Percentiles rank a stretch among this genome's conserved stretches.
These are phyloP conservation scores for Hirtodrosophila confusa DNA, from an alignment of 2,888 invertebrate species.

Conservation along the genomic window DNA sequence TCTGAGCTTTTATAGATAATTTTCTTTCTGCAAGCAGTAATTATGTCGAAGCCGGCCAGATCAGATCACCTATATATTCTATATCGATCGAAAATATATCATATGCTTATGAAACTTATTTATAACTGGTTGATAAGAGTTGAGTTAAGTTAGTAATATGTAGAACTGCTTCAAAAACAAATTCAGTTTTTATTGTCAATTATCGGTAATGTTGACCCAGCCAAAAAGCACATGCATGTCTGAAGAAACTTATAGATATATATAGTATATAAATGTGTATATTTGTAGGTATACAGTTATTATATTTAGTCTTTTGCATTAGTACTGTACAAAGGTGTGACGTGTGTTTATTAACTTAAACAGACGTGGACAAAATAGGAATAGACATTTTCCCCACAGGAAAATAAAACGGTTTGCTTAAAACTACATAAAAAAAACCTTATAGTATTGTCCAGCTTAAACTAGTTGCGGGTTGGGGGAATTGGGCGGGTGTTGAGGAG, in stretches of 20 bases:
- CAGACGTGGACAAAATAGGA: conserved; percentile 4
- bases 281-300: conserved; percentile 7
- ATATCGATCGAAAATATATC: no score
- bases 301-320: conserved; percentile 32
- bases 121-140: no score
- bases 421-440: conserved; percentile 20
- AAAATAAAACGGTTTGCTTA: conserved; percentile 9
- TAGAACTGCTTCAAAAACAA: conserved; percentile 12
- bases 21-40: no score
- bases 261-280: conserved; percentile 9
- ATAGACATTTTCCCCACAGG: conserved; percentile 1
- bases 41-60: no score
- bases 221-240: conserved; percentile 54
- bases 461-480: conserved; percentile 2
- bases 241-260: conserved; percentile 17
- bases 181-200: conserved; percentile 39
- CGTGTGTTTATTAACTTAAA: conserved; percentile 13
- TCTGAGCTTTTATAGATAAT: no score
- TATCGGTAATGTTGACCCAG: conserved; percentile 39
- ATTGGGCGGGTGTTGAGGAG: not conserved
- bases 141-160: not conserved
- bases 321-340: conserved; percentile 36
- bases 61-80: no score
- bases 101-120: no score
- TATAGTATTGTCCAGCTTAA: conserved; percentile 19